Evolutionary conservation across 2,113 vertebrate species (phyloP).

Genomic region (Phyllopteryx taeniolatus): DNA sequence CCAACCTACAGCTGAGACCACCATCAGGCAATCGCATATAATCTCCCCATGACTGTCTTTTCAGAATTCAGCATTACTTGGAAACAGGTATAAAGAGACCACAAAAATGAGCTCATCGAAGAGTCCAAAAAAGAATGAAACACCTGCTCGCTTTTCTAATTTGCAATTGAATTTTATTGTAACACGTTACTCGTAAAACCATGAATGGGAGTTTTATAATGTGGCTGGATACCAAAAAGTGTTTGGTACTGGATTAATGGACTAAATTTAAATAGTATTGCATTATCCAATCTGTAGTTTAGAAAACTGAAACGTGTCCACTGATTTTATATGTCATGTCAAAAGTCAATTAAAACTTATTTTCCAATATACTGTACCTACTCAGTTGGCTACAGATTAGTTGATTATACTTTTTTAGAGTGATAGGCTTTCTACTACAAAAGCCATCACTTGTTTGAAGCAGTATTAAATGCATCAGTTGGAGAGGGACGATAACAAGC

Average conservation of each 20-base stretch:
- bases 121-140: constrained; percentile 13
- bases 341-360: neutral
- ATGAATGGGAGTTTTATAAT: constrained; percentile 9
- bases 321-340: neutral
- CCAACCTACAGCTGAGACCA: constrained; percentile 12
- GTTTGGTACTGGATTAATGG: constrained; percentile 5
- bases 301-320: neutral
- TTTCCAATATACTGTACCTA: neutral
- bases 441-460: neutral
- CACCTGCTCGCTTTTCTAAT: constrained; percentile 3
- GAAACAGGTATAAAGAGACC: constrained; percentile 3
- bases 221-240: neutral
- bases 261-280: constrained; percentile 6
- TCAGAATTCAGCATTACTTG: neutral
- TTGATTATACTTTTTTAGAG: neutral
- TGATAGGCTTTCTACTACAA: neutral
- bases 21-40: neutral
- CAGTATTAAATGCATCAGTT: too few species aligned
- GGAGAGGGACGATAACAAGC: too few species aligned
- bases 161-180: constrained; percentile 35
- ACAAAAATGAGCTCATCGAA: neutral
- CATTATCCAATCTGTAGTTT: constrained; percentile 9
- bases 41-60: neutral
- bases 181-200: constrained; percentile 16
- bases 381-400: neutral